Percentiles rank a stretch among this genome's conserved stretches.
phyloP scores from a whole-genome alignment of 2,888 invertebrate genomes.

The Girardia tigrina region DNA sequence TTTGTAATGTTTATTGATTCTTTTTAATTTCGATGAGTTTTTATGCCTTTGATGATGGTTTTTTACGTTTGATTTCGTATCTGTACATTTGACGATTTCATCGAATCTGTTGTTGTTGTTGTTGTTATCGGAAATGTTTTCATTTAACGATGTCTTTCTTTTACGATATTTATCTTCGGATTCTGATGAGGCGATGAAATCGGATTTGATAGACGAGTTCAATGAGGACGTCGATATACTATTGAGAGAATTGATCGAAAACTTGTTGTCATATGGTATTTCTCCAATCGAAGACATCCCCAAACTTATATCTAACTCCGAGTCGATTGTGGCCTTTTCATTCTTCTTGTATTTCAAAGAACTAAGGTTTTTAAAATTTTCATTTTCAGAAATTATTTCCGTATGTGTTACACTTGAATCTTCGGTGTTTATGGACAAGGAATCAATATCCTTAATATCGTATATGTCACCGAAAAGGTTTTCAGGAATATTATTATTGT shows the following conservation, averaged over 20 bases:
- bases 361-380: not conserved
- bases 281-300: not conserved
- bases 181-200: not conserved
- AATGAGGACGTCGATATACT: not conserved
- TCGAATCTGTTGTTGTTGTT: too few relatives aligned
- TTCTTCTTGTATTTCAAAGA: not conserved
- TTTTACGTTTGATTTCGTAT: too few relatives aligned
- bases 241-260: not conserved
- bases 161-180: too few relatives aligned
- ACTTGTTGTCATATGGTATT: not conserved
- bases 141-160: too few relatives aligned
- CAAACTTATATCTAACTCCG: not conserved
- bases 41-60: too few relatives aligned
- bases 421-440: conserved; percentile 30
- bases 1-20: too few relatives aligned
- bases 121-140: too few relatives aligned
- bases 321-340: not conserved
- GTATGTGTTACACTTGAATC: conserved; percentile 32
- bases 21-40: too few relatives aligned
- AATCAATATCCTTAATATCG: conserved; percentile 33
- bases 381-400: not conserved
- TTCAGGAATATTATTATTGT: not conserved
- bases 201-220: not conserved
- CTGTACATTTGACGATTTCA: too few relatives aligned
- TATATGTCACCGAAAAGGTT: not conserved